Conservation (phyloP, 2,888 invertebrate species). For the Caenorhabditis drosophilae region DNA sequence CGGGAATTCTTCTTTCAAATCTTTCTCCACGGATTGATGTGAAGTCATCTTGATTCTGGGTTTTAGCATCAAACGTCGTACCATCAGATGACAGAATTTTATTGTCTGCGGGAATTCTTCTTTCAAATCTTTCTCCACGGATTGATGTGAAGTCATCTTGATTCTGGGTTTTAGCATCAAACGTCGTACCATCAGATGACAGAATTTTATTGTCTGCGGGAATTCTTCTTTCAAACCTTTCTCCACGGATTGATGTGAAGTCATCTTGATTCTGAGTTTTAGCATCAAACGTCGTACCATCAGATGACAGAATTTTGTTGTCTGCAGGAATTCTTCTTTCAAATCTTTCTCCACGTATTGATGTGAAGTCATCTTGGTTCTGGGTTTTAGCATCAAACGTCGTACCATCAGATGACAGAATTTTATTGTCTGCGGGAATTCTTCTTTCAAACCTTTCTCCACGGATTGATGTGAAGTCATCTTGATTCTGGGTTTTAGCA, state of each 20-base stretch:
- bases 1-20: constrained; percentile 15
- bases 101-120: constrained; percentile 2
- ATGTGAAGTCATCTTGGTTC: constrained; percentile 10
- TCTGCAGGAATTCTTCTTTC: constrained; percentile 5
- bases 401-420: constrained; percentile 8
- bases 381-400: constrained; percentile 11
- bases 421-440: constrained; percentile 10
- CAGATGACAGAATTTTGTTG: constrained; percentile 5
- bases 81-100: constrained; percentile 7
- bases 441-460: constrained; percentile 11
- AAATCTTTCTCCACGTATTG: constrained; percentile 10
- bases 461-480: constrained; percentile 8
- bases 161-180: constrained; percentile 13
- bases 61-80: constrained; percentile 18
- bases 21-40: constrained; percentile 14
- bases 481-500: constrained; percentile 11
- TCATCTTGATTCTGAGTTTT: constrained; percentile 14
- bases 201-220: constrained; percentile 14
- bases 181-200: constrained; percentile 8
- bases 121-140: constrained; percentile 10
- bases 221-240: constrained; percentile 7
- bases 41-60: constrained; percentile 28
- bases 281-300: constrained; percentile 6
- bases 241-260: constrained; percentile 5
- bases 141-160: constrained; percentile 12